Base-by-base conservation (phyloP, 2,797 vertebrate species). In the Rhodeus uyekii region DNA sequence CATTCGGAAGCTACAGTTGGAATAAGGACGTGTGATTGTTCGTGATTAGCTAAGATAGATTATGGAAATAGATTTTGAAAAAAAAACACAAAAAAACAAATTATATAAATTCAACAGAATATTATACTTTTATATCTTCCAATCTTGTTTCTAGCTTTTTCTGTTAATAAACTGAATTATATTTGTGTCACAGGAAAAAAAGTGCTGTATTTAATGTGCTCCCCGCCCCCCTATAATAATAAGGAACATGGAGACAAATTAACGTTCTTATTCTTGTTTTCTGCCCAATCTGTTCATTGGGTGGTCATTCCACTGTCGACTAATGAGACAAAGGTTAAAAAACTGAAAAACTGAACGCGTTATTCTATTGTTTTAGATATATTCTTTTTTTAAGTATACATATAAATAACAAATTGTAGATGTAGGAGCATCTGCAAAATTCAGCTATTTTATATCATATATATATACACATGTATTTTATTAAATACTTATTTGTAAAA, bases 31-130 rank as follows among this genome's bases (percentile, higher is more conserved):
- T 67, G 22, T 67, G 36, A 67, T 55, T 34, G 71, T 67, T 65
- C 29, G n/a, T 34, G 71, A 67, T 75, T 81, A 55, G 36, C 61
- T 74, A 18, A 42, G 46, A 81, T 65, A 34, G 46, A 75, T 81
- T 65, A 67, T 29, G 46, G 13, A 67, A 67, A 81, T 44, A 75
- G 16, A 19, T 24, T 61, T 64, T 42, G 18, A 65, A 64, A 60
- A 58, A 79, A 22, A 22, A 0, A n/a, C n/a, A n/a, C n/a, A n/a
- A 65, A 64, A 60, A 58, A 79, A 22, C 16, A 0, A 9, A 48
- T 18, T 29, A 61, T 61, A 29, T 44, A 76, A 63, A 19, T 27
- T 13, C 39, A 32, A 14, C 55, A 32, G 36, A n/a, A 8, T 46
- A 18, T 27, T 63, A 32, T 42, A 61, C 22, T 63, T 61, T 4